Evolutionary conservation across 2,797 vertebrate species (phyloP).

Genomic region (Melanotaenia trifasciata): DNA sequence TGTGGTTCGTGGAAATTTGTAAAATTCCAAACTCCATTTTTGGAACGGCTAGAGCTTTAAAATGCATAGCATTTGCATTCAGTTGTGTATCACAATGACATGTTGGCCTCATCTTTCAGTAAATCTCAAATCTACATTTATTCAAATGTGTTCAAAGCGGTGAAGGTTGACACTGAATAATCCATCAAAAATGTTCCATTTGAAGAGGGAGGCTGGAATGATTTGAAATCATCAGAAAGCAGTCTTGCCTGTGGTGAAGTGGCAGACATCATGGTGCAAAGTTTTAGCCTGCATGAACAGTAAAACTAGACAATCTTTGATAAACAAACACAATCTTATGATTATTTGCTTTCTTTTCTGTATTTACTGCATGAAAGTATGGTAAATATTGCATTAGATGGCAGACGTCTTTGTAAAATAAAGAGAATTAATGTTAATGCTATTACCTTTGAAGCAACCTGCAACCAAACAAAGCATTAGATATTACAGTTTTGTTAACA

Average conservation of each 20-base stretch:
- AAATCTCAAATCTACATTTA: constrained; percentile 80
- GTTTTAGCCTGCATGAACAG: constrained; percentile 40
- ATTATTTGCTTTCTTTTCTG: constrained; percentile 32
- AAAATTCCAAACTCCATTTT: constrained; percentile 30
- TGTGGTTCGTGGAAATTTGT: constrained; percentile 28
- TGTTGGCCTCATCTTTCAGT: constrained; percentile 72
- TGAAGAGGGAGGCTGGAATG: constrained; percentile 64
- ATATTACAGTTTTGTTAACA: background rate
- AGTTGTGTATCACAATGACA: constrained; percentile 78
- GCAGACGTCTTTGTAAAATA: constrained; percentile 8
- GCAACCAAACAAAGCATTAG: background rate
- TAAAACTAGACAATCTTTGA: constrained; percentile 27
- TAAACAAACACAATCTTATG: constrained; percentile 6
- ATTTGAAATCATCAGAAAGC: constrained; percentile 74
- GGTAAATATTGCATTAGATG: constrained; percentile 24
- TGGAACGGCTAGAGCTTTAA: constrained; percentile 36
- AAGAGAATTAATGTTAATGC: background rate
- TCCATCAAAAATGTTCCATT: constrained; percentile 76
- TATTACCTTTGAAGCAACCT: background rate
- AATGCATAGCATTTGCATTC: constrained; percentile 68
- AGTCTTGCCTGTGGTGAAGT: constrained; percentile 48
- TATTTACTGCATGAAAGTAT: constrained; percentile 16
- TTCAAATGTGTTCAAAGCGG: constrained; percentile 71
- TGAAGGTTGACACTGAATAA: constrained; percentile 77
- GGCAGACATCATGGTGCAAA: constrained; percentile 36